Base-by-base conservation (phyloP, 2,888 invertebrate genomes). In the Coremacera marginata region DNA sequence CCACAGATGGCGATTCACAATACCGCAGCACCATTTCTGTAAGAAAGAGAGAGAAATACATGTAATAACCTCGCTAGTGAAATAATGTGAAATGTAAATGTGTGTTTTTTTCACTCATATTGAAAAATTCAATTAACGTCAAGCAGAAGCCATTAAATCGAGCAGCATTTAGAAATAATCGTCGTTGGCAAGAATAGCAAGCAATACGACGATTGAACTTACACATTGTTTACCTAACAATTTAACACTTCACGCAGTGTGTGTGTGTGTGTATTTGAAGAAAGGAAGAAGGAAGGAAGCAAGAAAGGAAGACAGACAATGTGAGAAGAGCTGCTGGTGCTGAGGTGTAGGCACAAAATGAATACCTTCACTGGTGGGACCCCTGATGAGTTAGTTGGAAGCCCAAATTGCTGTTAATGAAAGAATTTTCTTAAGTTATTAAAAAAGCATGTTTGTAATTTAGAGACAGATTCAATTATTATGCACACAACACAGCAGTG, bases 1-100 rank as follows among this genome's bases (percentile, higher is more conserved):
- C 91, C 81, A 90, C 91, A 65, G 91, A 90, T 25, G 89, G 86
- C 51, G 87, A 85, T 78, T 90, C 90, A 85, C 90, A 90, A 80
- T 89, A 89, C 52, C 88, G 87, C 7, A 89, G 84, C 77, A 86
- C 87, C 81, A 86, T 86, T 83, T 89, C 89, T 90, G 81, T 51
- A 86, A 87, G 65, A 55, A 22, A 8, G 11, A 27, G 57, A 44
- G 9, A 49, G 9, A 44, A 68, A 25, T 19, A 44, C 25, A 22
- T 19, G 9, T 5, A 49, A 8, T 14, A 37, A 68, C 14, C 51
- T 49, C n/a, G 16, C 5, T 31, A 68, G 22, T 44, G 14, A 4
- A 49, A 68, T 8, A 68, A 68, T 34, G n/a, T n/a, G n/a, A 31
- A n/a, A 2, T 63, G n/a, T 22, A 63, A 63, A 63, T 14, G 27